These are phyloP conservation scores for Drosophila neotestacea DNA, from an alignment of 2,888 invertebrate species.

Conservation along the genomic window DNA sequence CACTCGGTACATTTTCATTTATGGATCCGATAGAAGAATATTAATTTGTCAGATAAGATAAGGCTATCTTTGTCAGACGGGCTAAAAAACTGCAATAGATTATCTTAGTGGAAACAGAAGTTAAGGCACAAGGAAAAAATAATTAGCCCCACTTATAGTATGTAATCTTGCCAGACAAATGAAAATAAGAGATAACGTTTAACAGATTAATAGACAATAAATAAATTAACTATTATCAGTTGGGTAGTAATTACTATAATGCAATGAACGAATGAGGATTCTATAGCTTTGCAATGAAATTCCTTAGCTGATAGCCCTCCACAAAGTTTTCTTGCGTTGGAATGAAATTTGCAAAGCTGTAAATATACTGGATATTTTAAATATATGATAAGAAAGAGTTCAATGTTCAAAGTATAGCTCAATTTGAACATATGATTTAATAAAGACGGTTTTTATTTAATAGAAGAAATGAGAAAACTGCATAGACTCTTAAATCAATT, in stretches of 20 bases:
- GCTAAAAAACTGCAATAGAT: not conserved
- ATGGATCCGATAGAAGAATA: not conserved
- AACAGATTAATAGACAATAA: slow-evolving; percentile 1
- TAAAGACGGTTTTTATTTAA: too few species aligned
- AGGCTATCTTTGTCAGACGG: slow-evolving; percentile 5
- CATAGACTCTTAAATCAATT: too few species aligned
- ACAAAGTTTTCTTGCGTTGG: too few species aligned
- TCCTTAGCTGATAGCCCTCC: too few species aligned
- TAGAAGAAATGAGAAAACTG: too few species aligned
- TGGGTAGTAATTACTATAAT: not conserved
- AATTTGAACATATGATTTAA: too few species aligned
- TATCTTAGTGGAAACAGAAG: not conserved
- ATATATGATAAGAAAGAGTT: too few species aligned
- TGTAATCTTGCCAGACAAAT: not conserved
- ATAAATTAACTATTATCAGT: slow-evolving; percentile 2
- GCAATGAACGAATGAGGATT: not conserved
- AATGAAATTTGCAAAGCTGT: too few species aligned
- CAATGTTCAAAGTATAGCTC: too few species aligned
- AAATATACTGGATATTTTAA: too few species aligned
- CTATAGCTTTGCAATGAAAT: too few species aligned
- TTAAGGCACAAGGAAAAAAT: slow-evolving; percentile 13
- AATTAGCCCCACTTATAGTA: slow-evolving; percentile 11
- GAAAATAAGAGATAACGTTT: not conserved
- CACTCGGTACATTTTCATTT: not conserved
- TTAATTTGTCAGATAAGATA: slow-evolving; percentile 27